Conservation (phyloP, 2,113 vertebrate genomes). For the Corythornis vintsioides region DNA sequence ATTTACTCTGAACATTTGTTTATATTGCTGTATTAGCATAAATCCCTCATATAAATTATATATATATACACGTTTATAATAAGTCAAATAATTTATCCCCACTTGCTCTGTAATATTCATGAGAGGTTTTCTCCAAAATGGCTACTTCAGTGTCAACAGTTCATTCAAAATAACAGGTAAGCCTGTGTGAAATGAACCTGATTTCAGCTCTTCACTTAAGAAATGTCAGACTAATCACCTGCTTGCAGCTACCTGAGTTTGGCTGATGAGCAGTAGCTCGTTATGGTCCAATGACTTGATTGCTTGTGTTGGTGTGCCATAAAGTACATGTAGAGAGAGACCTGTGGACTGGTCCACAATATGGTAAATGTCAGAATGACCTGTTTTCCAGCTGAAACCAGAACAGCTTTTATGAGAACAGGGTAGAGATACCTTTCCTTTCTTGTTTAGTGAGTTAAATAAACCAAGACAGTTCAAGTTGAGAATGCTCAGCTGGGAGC, state of each 20-base stretch:
- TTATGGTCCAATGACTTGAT: neutral
- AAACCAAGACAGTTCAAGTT: neutral
- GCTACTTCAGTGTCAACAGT: neutral
- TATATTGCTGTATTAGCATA: neutral
- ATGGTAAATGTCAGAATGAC: neutral
- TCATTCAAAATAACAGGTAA: neutral
- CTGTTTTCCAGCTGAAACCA: neutral
- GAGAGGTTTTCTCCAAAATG: neutral
- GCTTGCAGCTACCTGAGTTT: neutral
- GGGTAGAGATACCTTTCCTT: neutral
- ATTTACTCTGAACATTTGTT: neutral
- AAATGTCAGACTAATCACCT: neutral
- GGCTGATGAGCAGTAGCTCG: rapidly evolving
- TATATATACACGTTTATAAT: neutral
- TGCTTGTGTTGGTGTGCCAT: neutral
- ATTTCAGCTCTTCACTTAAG: neutral
- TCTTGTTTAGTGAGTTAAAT: neutral
- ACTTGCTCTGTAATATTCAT: neutral
- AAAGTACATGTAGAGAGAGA: rapidly evolving
- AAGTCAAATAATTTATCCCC: neutral
- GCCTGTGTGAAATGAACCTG: neutral
- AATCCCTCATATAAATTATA: neutral
- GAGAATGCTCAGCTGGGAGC: neutral
- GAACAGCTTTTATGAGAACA: neutral
- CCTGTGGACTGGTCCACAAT: rapidly evolving